Evolutionary conservation across 35 echinoderm and acorn worm genomes (phyloP).

Genomic region (Lytechinus pictus): DNA sequence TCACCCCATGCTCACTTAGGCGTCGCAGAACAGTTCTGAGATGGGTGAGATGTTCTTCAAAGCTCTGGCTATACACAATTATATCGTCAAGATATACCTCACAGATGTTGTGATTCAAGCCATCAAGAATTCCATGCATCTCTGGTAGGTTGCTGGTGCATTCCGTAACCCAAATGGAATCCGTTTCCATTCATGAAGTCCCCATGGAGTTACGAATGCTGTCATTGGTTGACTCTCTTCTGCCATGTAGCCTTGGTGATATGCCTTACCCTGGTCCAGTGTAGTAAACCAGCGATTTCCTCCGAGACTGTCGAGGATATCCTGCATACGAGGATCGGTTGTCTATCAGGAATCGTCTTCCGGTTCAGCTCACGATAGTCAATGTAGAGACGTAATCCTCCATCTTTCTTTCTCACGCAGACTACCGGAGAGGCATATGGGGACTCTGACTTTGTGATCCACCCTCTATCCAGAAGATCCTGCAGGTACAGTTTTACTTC

Average conservation of each 20-base stretch:
- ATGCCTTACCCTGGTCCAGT: conserved; percentile 68
- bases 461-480: conserved; percentile 60
- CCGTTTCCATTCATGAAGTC: conserved; percentile 65
- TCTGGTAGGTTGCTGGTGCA: conserved; percentile 52
- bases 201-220: conserved; percentile 68
- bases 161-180: conserved; percentile 80
- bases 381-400: conserved; percentile 48
- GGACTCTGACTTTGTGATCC: conserved; percentile 61
- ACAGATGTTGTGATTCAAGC: conserved; percentile 43
- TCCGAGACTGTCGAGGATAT: conserved; percentile 72
- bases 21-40: conserved; percentile 41
- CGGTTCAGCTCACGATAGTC: conserved; percentile 63
- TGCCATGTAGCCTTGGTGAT: conserved; percentile 45
- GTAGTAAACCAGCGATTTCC: conserved; percentile 68
- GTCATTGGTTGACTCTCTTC: conserved; percentile 43
- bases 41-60: conserved; percentile 55
- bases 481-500: conserved; percentile 68
- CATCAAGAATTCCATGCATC: conserved; percentile 63
- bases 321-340: conserved; percentile 76
- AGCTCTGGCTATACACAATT: conserved; percentile 39
- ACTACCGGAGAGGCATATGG: conserved; percentile 76
- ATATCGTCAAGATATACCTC: conserved; percentile 62
- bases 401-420: conserved; percentile 72
- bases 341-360: conserved; percentile 67
- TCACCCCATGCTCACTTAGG: conserved; percentile 52